These are phyloP conservation scores for Corella eumyota DNA, from an alignment of 23 tunicate genomes.

Conservation along the genomic window DNA sequence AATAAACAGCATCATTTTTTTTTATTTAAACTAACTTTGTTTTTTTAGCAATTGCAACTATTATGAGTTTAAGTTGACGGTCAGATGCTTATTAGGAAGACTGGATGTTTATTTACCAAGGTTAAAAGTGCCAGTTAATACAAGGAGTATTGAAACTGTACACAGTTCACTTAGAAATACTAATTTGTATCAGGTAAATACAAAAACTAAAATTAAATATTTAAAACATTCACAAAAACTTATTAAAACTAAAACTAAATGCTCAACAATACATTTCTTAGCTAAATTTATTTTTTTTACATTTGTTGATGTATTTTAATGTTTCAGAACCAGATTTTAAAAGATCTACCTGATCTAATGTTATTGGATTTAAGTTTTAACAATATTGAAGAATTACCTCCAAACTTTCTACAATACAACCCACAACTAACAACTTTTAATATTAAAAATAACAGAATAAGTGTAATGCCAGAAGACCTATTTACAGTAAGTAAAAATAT, in stretches of 20 bases:
- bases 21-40: too few species aligned
- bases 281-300: too few species aligned
- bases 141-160: constrained; percentile 3
- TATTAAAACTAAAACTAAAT: too few species aligned
- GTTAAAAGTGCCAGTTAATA: constrained; percentile 14
- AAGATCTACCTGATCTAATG: constrained; percentile 5
- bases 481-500: constrained; percentile 19
- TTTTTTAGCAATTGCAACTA: constrained; percentile 27
- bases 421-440: constrained; percentile 15
- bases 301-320: too few species aligned
- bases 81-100: constrained; percentile 18
- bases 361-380: constrained; percentile 30
- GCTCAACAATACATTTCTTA: too few species aligned
- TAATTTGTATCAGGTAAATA: constrained; percentile 12
- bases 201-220: too few species aligned
- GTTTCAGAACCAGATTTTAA: constrained; percentile 26
- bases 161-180: constrained; percentile 23
- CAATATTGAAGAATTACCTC: constrained; percentile 11
- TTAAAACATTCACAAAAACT: too few species aligned
- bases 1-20: too few species aligned
- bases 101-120: constrained; percentile 7
- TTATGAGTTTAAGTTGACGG: not conserved
- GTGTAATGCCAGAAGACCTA: constrained; percentile 19
- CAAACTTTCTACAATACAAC: constrained; percentile 26
- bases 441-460: constrained; percentile 41